Percentiles rank a stretch among this genome's conserved stretches.
phyloP scores from a whole-genome alignment of 2,888 invertebrate genomes.

The Oxyteleia sp. region DNA sequence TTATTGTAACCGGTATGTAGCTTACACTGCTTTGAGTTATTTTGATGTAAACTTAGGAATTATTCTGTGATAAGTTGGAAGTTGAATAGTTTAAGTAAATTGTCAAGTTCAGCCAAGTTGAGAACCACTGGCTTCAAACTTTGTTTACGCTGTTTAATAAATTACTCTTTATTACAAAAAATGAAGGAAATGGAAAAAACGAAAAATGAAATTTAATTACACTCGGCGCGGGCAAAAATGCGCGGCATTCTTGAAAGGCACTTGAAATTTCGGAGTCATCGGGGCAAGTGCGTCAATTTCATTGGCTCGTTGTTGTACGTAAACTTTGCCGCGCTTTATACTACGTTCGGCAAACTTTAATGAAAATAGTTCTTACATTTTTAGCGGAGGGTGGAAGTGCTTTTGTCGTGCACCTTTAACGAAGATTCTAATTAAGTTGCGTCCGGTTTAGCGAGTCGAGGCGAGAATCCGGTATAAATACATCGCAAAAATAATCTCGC shows the following conservation, averaged over 20 bases:
- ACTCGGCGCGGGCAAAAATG: slow-evolving; percentile 30
- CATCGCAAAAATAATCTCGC: slow-evolving; percentile 64
- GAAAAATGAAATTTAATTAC: slow-evolving; percentile 43
- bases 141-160: slow-evolving; percentile 52
- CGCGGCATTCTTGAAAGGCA: slow-evolving; percentile 47
- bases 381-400: slow-evolving; percentile 77
- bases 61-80: no score
- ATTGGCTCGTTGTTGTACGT: slow-evolving; percentile 59
- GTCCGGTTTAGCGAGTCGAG: slow-evolving; percentile 66
- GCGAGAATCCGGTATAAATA: slow-evolving; percentile 65
- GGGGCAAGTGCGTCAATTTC: slow-evolving; percentile 55
- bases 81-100: no score
- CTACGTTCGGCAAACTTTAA: slow-evolving; percentile 81
- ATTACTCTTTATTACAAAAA: slow-evolving; percentile 19
- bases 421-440: slow-evolving; percentile 83
- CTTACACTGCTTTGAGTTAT: no score
- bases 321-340: slow-evolving; percentile 75
- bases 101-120: no score
- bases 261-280: slow-evolving; percentile 62
- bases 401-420: slow-evolving; percentile 80
- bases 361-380: slow-evolving; percentile 85
- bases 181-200: not conserved
- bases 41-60: no score
- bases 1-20: no score
- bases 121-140: no score